phyloP scores from a whole-genome alignment of 1,140 invertebrate species.

The Polypedilum vanderplanki region DNA sequence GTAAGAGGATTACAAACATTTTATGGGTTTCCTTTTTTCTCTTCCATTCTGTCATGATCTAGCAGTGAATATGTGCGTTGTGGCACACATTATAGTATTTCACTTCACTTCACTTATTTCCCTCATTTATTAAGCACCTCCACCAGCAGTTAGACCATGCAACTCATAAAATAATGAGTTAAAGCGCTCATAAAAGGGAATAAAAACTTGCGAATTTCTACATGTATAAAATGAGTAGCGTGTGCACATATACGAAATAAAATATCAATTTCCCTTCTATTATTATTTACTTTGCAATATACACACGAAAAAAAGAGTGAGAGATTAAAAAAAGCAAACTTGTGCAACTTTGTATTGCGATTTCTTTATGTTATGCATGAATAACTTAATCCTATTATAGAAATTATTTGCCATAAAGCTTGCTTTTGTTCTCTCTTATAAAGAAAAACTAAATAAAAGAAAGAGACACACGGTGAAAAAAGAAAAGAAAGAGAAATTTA shows the following conservation, averaged over 20 bases:
- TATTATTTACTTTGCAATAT: not conserved
- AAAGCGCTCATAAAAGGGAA: conserved; percentile 21
- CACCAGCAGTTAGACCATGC: not conserved
- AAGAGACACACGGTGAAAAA: too few species aligned
- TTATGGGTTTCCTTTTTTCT: not conserved
- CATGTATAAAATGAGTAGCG: not conserved
- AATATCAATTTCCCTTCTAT: not conserved
- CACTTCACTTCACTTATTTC: not conserved
- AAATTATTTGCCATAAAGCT: conserved; percentile 26
- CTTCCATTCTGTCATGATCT: not conserved
- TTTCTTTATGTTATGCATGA: not conserved
- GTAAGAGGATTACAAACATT: conserved; percentile 26
- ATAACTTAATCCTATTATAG: conserved; percentile 22
- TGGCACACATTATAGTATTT: conserved; percentile 13
- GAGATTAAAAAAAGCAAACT: not conserved
- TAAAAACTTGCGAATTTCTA: conserved; percentile 21
- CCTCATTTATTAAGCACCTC: not conserved
- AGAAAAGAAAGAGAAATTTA: too few species aligned
- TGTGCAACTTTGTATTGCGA: not conserved
- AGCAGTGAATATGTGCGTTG: not conserved
- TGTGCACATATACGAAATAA: not conserved
- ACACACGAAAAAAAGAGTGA: not conserved
- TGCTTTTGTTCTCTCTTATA: too few species aligned
- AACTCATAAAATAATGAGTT: conserved; percentile 24
- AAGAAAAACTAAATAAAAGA: too few species aligned